These are phyloP conservation scores for Sphaerophoria taeniata DNA, from an alignment of 2,888 invertebrate genomes.

Conservation along the genomic window DNA sequence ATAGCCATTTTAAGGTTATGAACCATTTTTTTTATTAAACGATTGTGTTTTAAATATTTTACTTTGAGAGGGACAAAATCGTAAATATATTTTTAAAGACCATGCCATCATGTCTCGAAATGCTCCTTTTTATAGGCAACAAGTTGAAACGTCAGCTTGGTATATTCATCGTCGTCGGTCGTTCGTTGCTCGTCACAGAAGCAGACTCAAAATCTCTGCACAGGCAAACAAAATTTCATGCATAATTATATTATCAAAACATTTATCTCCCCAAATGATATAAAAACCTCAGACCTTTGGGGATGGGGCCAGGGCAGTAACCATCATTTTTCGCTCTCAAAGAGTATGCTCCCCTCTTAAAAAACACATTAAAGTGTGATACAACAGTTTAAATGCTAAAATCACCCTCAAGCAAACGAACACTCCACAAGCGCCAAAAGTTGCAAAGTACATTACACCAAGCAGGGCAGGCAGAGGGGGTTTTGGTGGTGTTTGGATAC, in stretches of 20 bases:
- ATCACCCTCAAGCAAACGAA: constrained; percentile 58
- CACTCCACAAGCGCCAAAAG: constrained; percentile 56
- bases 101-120: constrained; percentile 39
- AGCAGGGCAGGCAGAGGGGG: constrained; percentile 10
- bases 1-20: constrained; percentile 65
- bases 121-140: constrained; percentile 50
- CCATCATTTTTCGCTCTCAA: constrained; percentile 29
- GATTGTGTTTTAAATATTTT: constrained; percentile 55
- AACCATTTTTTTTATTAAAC: constrained; percentile 63
- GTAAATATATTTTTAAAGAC: constrained; percentile 31
- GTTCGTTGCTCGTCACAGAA: no score
- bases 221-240: constrained; percentile 59
- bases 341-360: constrained; percentile 45
- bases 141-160: constrained; percentile 63
- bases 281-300: constrained; percentile 63
- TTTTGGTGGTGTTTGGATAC: constrained; percentile 18
- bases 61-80: constrained; percentile 16
- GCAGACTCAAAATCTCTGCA: constrained; percentile 42
- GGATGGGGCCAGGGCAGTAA: constrained; percentile 50
- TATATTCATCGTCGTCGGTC: no score
- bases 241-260: constrained; percentile 74
- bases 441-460: constrained; percentile 62
- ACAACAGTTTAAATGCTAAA: constrained; percentile 74
- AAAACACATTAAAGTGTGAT: constrained; percentile 74
- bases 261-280: constrained; percentile 69